These are phyloP conservation scores for Colletes latitarsis DNA, from an alignment of 1,140 invertebrate genomes.

Conservation along the genomic window DNA sequence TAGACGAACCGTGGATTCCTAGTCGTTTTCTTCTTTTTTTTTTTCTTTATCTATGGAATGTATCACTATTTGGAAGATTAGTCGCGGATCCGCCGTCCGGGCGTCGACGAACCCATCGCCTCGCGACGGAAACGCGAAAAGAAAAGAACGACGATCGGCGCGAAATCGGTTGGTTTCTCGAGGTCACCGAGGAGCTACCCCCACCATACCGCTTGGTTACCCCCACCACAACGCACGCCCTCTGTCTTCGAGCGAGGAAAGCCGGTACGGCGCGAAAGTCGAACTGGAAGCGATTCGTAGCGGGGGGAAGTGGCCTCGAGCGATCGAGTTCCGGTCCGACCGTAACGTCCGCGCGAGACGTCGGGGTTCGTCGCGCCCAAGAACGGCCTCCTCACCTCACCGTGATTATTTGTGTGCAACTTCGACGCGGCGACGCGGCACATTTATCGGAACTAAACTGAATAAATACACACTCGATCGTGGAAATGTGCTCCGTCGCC, in stretches of 20 bases:
- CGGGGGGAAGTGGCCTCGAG: too few relatives aligned
- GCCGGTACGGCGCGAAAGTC: too few relatives aligned
- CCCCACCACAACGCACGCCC: background rate
- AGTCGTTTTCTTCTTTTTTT: conserved; percentile 35
- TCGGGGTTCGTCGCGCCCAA: conserved; percentile 57
- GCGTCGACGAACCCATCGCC: conserved; percentile 50
- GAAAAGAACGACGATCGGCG: background rate
- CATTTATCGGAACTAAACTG: conserved; percentile 67
- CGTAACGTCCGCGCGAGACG: too few relatives aligned
- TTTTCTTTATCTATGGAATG: conserved; percentile 78
- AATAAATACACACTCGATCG: conserved; percentile 72
- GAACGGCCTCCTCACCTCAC: conserved; percentile 52
- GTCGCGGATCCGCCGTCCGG: conserved; percentile 54
- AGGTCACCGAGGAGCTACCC: background rate
- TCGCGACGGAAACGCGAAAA: background rate
- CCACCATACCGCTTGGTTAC: background rate
- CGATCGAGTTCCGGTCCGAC: too few relatives aligned
- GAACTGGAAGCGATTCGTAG: too few relatives aligned
- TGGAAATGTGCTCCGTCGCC: conserved; percentile 73
- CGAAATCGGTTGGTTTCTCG: background rate
- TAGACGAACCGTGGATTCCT: conserved; percentile 67
- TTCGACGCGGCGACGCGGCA: conserved; percentile 65
- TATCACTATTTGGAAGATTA: conserved; percentile 80
- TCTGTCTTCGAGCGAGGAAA: too few relatives aligned
- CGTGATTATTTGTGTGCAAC: conserved; percentile 65